Evolutionary conservation across 2,113 vertebrate genomes (phyloP), one percentile per base, ranked within the genome.

Genomic region (Pandion haliaetus): DNA sequence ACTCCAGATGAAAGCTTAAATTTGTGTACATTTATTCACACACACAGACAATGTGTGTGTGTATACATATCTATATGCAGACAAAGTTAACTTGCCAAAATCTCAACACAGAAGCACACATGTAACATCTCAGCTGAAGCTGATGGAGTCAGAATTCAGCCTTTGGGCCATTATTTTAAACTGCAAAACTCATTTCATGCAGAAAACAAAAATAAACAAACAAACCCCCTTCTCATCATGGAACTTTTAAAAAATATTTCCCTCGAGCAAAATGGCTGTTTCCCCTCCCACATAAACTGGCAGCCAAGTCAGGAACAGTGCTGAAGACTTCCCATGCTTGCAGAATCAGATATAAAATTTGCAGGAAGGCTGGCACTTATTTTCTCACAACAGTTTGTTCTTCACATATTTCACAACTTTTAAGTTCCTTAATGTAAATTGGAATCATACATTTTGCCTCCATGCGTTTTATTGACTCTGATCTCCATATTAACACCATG

Each of bases 371-470:
- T 97, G 96, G 96, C 97, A 97, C 97, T 97, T 97, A 95, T 95
- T 97, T 97, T 97, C 96, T 97, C 97, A 97, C 96, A 96, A 97
- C 95, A 97, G 96, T 96, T 97, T 97, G 95, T 97, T 97, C 96
- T 97, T 97, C 96, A 95, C 97, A 97, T 97, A 97, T 95, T 97
- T 97, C 97, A 97, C 96, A 97, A 97, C 97, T 97, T 97, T 95
- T 97, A 97, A 97, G 97, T 95, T 95, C 81, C 89, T 96, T 95
- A 96, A 97, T 97, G 94, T 97, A 97, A 97, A 97, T 96, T 95
- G 95, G 97, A 95, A 90, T 94, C 89, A 34, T 96, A 89, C 91
- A 97, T 94, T 97, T 97, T 94, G 93, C n/a, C 87, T 97, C 95
- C 96, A 94, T 96, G 97, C 96, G 97, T 96, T 97, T 97, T 97